Percentiles rank a stretch among this genome's conserved stretches.
These are phyloP conservation scores for Gymnoscopelus microlampas DNA, from an alignment of 2,797 vertebrate species.

Conservation along the genomic window DNA sequence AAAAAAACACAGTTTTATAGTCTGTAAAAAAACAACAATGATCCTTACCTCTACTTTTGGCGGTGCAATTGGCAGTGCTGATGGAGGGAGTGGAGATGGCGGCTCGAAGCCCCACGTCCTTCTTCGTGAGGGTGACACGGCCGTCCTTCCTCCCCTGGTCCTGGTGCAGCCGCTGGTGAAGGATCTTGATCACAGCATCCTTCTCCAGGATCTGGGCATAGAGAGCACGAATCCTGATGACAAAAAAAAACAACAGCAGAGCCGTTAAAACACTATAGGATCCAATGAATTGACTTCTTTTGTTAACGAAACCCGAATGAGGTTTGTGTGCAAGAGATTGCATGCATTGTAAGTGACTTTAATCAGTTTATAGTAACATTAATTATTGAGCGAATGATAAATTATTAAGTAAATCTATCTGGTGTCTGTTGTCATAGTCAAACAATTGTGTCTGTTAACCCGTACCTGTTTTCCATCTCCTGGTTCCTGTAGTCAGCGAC, in stretches of 20 bases:
- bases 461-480: constrained; percentile 96
- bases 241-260: constrained; percentile 10
- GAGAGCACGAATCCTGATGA: constrained; percentile 89
- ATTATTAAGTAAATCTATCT: background rate
- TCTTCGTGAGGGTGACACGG: constrained; percentile 59
- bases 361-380: no score
- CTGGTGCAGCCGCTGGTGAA: constrained; percentile 91
- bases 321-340: background rate
- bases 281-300: background rate
- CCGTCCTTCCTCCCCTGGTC: constrained; percentile 80
- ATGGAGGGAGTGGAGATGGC: constrained; percentile 89
- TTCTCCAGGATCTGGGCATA: constrained; percentile 97
- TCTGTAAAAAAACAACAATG: constrained; percentile 21
- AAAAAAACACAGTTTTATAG: background rate
- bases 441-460: background rate
- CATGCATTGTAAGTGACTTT: background rate
- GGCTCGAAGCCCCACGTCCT: constrained; percentile 76
- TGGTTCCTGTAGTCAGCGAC: constrained; percentile 88
- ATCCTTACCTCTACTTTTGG: constrained; percentile 80
- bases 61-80: constrained; percentile 56
- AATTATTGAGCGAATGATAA: background rate
- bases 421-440: background rate
- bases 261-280: background rate
- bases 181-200: constrained; percentile 94
- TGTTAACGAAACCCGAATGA: background rate